Conservation (phyloP, 2,888 invertebrate species). For the Hemaris fuciformis region DNA sequence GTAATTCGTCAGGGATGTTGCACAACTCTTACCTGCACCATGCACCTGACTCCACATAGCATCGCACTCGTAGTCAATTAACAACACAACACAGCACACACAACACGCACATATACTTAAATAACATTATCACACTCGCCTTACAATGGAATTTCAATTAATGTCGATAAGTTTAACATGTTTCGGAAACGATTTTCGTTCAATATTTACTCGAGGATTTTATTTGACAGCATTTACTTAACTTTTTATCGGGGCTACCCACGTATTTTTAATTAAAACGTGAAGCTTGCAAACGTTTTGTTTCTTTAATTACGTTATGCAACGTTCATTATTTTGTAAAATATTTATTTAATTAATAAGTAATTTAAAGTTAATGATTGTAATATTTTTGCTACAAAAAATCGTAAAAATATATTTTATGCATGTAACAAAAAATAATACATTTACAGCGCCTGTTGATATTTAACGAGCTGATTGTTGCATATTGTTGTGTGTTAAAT, state of each 20-base stretch:
- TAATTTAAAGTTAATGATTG: no score
- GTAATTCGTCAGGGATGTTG: neutral
- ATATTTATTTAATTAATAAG: no score
- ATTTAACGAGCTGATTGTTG: neutral
- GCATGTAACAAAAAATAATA: neutral
- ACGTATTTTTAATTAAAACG: neutral
- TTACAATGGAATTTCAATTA: neutral
- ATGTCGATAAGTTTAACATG: neutral
- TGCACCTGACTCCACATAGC: neutral
- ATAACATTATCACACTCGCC: neutral
- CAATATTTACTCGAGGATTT: neutral
- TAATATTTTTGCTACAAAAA: neutral
- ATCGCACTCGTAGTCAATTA: neutral
- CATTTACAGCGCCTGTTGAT: neutral
- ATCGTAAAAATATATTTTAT: neutral
- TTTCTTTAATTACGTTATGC: neutral
- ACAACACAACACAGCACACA: neutral
- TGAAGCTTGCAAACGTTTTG: neutral
- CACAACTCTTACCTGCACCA: neutral
- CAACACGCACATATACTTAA: neutral
- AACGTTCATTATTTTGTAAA: no score
- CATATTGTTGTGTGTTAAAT: neutral
- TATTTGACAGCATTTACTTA: neutral
- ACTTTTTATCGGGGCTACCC: neutral
- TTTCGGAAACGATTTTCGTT: neutral